Base-by-base conservation (phyloP, 2,797 vertebrate genomes). In the Amphiprion clarkii region DNA sequence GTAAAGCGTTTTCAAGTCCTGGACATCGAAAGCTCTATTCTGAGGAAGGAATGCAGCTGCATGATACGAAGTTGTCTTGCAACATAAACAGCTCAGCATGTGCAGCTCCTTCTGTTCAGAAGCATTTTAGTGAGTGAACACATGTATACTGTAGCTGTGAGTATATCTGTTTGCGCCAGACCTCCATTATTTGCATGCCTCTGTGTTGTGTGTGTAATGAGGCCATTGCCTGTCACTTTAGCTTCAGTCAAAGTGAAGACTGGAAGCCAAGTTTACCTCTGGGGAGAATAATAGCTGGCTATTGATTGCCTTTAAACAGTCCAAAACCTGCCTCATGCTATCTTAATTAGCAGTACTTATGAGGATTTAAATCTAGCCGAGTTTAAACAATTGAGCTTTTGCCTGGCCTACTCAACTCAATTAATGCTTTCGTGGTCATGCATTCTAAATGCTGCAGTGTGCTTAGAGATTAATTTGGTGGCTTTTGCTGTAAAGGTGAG, bases 261-360 rank as follows among this genome's bases (percentile, higher is more conserved):
- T 63, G 76, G 65, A 85, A 90, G 91, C 84, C 86, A 88, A 90
- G 74, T 77, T 92, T 92, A 90, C 88, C 86, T 89, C 89, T 16
- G 36, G 82, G 90, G 92, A 93, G 83, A 88, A 91, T 87, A 84
- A 93, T 86, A 81, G 83, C 76, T 53, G 31, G 36, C 90, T 93
- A 89, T 91, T 89, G 94, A 93, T 94, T 90, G 78, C 79, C 85
- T 92, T 83, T 92, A 94, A 91, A 94, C 90, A 86, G 91, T 85
- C 83, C 86, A 88, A 89, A 89, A 93, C 87, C 94, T 91, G 87
- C 85, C 88, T 90, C 76, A 65, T 90, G 76, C 90, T 77, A 79
- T 90, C 90, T 90, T 94, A 90, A 95, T 96, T 95, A 95, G 91
- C 84, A 80, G 86, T 93, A 84, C 83, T 89, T 94, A 92, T 86